Percentiles rank a stretch among this genome's conserved stretches.
phyloP scores from a whole-genome alignment of 1,140 invertebrate genomes.

The Bombus breviceps region DNA sequence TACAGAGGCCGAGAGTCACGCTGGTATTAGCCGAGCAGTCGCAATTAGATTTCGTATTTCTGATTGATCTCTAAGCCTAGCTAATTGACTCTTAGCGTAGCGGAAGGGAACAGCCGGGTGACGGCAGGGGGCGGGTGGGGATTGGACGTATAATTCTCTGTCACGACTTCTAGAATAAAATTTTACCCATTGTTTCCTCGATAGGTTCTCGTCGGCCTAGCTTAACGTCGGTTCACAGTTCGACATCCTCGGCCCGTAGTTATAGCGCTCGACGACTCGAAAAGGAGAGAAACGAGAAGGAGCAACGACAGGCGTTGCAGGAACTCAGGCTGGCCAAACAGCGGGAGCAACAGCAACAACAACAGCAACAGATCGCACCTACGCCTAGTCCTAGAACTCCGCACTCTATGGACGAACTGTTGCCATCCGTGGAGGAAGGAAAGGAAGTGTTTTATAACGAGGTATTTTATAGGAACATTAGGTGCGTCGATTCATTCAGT shows the following conservation, averaged over 20 bases:
- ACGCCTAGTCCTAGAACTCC: constrained; percentile 89
- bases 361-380: constrained; percentile 83
- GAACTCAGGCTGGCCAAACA: constrained; percentile 86
- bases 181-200: constrained; percentile 11
- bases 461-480: constrained; percentile 55
- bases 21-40: constrained; percentile 33
- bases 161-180: neutral
- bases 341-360: constrained; percentile 65
- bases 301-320: constrained; percentile 88
- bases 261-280: constrained; percentile 90
- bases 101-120: neutral
- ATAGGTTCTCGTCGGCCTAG: constrained; percentile 92
- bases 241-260: constrained; percentile 89
- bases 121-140: no score
- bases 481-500: neutral
- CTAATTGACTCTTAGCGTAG: constrained; percentile 42
- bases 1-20: neutral
- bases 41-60: constrained; percentile 35
- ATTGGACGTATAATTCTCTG: no score
- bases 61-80: constrained; percentile 23
- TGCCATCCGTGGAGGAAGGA: constrained; percentile 89
- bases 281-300: constrained; percentile 89
- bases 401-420: constrained; percentile 90
- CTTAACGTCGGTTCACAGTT: constrained; percentile 91
- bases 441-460: constrained; percentile 84